Percentiles rank a stretch among this genome's conserved stretches.
Evolutionary conservation across 2,113 vertebrate genomes (phyloP).

Genomic region (Ciconia boyciana): DNA sequence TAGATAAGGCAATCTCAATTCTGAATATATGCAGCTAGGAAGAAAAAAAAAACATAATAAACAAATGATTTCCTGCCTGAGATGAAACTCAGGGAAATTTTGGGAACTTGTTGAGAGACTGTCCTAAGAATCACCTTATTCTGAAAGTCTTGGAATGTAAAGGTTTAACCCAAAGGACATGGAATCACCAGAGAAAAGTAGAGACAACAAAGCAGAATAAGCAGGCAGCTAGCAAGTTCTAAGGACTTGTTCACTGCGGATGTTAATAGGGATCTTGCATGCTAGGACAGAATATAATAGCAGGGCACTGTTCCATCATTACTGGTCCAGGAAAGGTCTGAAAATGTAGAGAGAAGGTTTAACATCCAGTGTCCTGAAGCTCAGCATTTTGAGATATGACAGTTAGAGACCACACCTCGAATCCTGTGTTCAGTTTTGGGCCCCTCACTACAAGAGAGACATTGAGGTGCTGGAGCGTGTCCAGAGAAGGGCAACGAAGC

Average conservation of each 20-base stretch:
- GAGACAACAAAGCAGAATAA: background rate
- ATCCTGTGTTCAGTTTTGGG: background rate
- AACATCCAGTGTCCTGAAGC: background rate
- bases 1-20: background rate
- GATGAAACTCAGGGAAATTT: background rate
- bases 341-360: background rate
- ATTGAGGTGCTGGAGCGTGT: background rate
- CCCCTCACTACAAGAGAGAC: background rate
- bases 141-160: background rate
- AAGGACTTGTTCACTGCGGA: background rate
- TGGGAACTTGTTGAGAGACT: background rate
- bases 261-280: background rate
- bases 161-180: background rate
- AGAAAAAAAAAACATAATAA: background rate
- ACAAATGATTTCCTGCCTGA: background rate
- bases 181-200: background rate
- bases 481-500: background rate
- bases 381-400: background rate
- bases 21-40: background rate
- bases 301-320: background rate
- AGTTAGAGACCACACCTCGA: background rate
- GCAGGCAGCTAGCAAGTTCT: background rate
- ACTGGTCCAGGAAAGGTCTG: background rate
- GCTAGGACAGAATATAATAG: background rate
- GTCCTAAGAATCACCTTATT: background rate